Evolutionary conservation across 1,140 invertebrate species (phyloP), one percentile per base, ranked within the genome.

Genomic region (Diprion similis): DNA sequence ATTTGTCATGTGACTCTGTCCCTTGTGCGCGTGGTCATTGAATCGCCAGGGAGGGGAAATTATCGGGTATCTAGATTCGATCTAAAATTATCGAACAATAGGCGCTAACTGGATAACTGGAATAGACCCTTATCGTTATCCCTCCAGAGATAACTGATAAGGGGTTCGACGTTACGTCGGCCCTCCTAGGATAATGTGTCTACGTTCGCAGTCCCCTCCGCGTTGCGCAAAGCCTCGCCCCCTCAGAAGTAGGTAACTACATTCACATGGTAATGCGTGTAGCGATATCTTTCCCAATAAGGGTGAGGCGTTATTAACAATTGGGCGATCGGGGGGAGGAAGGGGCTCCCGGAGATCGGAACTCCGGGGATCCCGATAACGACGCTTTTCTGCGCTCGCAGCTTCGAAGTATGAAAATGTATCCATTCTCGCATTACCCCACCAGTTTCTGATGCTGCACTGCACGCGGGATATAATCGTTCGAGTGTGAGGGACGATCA

Each of bases 21-120:
- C 74, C 78, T 78, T 79, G 79, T 80, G 81, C 74, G 76, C 18
- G 67, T 67, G 70, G 75, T 76, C 70, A 70, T 76, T 66, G 18
- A 68, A 74, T 74, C 51, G 74, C 68, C 70, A 66, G 71, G 66
- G 71, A 51, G 37, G 68, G 24, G 76, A 81, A 80, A 81, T 78
- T 68, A 19, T 68, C 67, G 77, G 81, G 78, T 86, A 86, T 86
- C 85, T 78, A 11, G 75, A 70, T 73, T 66, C 80, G 84, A 87
- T 87, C 86, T 86, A 84, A 86, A 87, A 86, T 87, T 84, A 84
- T 86, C 75, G 81, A 79, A 86, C 86, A 87, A 87, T 86, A 85
- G 79, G 82, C 82, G 86, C 86, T 86, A 86, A 87, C 85, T 87
- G 85, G 85, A 87, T 87, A 87, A 87, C 85, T 85, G 84, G 82